These are phyloP conservation scores for Drosophila rufa DNA, from an alignment of 1,140 invertebrate species.

Conservation along the genomic window DNA sequence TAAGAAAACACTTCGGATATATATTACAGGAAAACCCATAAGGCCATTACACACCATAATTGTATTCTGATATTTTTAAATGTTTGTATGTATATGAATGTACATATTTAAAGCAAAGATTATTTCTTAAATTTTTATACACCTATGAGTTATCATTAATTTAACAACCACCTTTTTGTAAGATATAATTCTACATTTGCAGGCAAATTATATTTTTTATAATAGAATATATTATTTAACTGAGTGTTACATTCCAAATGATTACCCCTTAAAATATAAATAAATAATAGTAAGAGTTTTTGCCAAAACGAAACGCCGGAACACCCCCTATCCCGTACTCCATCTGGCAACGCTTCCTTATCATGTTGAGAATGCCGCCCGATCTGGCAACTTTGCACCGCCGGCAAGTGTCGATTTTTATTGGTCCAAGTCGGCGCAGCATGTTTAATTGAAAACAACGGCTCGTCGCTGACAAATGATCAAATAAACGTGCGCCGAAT, in stretches of 20 bases:
- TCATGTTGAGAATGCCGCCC: background rate
- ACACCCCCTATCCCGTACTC: background rate
- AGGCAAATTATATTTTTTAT: too few relatives aligned
- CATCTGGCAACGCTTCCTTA: conserved; percentile 33
- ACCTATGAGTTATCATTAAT: too few relatives aligned
- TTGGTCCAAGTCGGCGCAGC: conserved; percentile 56
- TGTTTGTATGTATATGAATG: too few relatives aligned
- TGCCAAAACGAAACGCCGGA: background rate
- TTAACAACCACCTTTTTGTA: too few relatives aligned
- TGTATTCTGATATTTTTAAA: too few relatives aligned
- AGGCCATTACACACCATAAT: too few relatives aligned
- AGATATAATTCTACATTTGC: too few relatives aligned
- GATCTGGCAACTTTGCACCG: conserved; percentile 20
- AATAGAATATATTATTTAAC: too few relatives aligned
- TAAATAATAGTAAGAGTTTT: background rate
- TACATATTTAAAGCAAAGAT: too few relatives aligned
- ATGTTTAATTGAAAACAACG: conserved; percentile 67
- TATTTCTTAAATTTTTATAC: too few relatives aligned
- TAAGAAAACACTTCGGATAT: too few relatives aligned
- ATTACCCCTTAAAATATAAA: background rate
- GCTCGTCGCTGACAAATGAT: conserved; percentile 48
- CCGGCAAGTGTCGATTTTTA: conserved; percentile 59
- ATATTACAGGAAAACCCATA: too few relatives aligned
- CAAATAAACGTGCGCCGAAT: conserved; percentile 59
- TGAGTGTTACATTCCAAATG: background rate